Evolutionary conservation across 2,113 vertebrate species (phyloP), one percentile per base, ranked within the genome.

Genomic region (Eulemur macaco): DNA sequence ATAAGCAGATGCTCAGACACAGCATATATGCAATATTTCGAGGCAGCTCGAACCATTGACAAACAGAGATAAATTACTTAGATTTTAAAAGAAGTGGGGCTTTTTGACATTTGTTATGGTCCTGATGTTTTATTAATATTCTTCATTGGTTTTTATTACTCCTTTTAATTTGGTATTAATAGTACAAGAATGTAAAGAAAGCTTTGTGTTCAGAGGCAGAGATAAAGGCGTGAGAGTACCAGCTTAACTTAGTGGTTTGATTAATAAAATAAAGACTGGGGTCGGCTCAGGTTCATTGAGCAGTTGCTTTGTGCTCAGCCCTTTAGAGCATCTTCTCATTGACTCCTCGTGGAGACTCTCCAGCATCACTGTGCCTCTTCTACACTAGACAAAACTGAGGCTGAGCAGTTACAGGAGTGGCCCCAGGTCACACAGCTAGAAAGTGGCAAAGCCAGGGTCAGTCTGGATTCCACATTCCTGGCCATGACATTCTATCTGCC

Each of bases 141-240:
- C 88, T 91, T 58, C 21, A 29, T 37, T 80, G 74, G 15, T 88
- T 96, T 96, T 54, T 63, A 50, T 78, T 15, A 50, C 34, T 71
- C 29, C 0, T 82, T 84, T 90, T 74, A 63, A 80, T 58, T 80
- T 27, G 1, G 3, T 68, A 60, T 86, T 54, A 21, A 58, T 45
- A 52, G 64, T 42, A 58, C 8, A 56, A 66, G 13, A 68, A 60
- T 42, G 34, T 3, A 50, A 64, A 94, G 85, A 60, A 87, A 66
- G 7, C 29, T 64, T 80, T 56, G 42, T 56, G n/a, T 37, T 84
- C 42, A 82, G 77, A 82, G 20, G 34, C 15, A 52, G 66, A 92
- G 54, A 77, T 77, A 31, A 83, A 83, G 37, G 37, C 52, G 39
- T 5, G 1, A 68, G 47, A 27, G 21, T 21, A 25, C 50, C 37